These are phyloP conservation scores for Eleginops maclovinus DNA, from an alignment of 2,113 vertebrate species.

Conservation along the genomic window DNA sequence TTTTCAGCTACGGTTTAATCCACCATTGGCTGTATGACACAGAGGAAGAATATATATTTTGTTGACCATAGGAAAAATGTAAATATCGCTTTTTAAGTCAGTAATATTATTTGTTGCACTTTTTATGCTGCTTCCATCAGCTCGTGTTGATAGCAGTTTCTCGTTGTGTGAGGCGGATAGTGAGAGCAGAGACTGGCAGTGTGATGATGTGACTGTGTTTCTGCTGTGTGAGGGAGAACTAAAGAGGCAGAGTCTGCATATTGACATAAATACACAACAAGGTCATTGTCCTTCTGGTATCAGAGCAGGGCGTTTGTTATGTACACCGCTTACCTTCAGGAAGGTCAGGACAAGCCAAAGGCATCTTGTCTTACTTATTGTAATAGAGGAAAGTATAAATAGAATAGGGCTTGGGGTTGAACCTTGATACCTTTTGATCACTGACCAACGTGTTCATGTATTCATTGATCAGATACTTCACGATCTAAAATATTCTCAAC, in stretches of 20 bases:
- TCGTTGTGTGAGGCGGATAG: neutral
- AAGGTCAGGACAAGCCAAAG: neutral
- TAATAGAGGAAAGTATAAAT: neutral
- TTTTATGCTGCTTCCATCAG: neutral
- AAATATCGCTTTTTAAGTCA: neutral
- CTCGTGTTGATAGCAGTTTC: neutral
- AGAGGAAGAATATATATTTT: too few species aligned
- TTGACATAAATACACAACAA: neutral
- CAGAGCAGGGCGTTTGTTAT: neutral
- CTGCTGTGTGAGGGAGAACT: conserved; percentile 5
- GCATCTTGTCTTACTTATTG: neutral
- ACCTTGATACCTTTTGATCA: neutral
- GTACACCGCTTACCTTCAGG: neutral
- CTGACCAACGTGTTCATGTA: neutral
- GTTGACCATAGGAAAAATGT: too few species aligned
- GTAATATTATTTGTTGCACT: neutral
- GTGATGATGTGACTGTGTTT: neutral
- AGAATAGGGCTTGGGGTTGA: neutral
- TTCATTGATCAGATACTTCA: neutral
- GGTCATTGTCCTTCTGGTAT: conserved; percentile 10
- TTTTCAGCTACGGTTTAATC: too few species aligned
- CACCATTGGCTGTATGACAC: too few species aligned
- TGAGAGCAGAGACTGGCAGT: neutral
- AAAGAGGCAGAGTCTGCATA: conserved; percentile 7
- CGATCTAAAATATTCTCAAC: too few species aligned